Conservation (phyloP, 2,797 vertebrate species). For the Coendou prehensilis region DNA sequence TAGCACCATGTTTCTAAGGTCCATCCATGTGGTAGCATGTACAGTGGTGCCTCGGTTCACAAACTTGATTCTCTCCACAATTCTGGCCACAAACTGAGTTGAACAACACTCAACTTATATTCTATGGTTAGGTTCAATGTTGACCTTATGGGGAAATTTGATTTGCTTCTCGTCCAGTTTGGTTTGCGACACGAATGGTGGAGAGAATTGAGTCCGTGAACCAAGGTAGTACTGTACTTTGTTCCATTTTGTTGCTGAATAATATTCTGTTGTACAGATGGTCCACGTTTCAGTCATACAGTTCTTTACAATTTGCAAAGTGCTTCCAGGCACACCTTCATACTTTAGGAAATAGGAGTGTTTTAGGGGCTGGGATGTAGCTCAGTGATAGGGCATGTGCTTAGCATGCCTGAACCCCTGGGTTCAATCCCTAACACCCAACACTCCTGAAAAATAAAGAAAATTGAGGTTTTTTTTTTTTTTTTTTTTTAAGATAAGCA, state of each 20-base stretch:
- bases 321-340: neutral
- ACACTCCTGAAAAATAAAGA: neutral
- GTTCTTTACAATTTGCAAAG: conserved; percentile 19
- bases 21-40: neutral
- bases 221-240: neutral
- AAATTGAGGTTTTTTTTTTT: neutral
- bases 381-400: neutral
- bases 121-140: neutral
- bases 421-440: neutral
- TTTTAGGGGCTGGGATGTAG: neutral
- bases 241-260: conserved; percentile 30
- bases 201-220: neutral
- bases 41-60: neutral
- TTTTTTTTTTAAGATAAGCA: neutral
- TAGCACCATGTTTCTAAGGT: conserved; percentile 46
- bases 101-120: neutral
- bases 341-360: neutral
- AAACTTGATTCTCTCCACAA: neutral
- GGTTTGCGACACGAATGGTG: neutral
- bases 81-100: neutral
- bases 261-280: conserved; percentile 17
- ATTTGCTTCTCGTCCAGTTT: neutral
- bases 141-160: neutral
- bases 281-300: neutral
- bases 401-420: neutral